Percentiles rank a stretch among this genome's conserved stretches.
Conservation (phyloP, 2,113 vertebrate species). For the Arizona elegans region DNA sequence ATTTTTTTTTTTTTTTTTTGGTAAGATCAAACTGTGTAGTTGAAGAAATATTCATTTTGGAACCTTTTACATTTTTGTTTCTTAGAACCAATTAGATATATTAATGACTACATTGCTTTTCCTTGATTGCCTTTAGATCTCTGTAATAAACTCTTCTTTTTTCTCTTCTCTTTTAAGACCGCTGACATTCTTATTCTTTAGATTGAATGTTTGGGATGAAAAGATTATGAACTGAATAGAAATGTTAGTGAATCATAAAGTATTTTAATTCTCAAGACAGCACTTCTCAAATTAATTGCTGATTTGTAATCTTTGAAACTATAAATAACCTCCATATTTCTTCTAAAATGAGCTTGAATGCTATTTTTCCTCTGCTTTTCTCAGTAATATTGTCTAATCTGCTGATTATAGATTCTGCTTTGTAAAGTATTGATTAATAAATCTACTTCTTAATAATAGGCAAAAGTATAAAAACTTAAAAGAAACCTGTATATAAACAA, state of each 20-base stretch:
- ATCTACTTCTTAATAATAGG: slow-evolving; percentile 25
- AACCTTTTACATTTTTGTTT: slow-evolving; percentile 30
- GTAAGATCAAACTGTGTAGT: neutral
- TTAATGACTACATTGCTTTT: slow-evolving; percentile 1
- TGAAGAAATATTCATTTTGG: slow-evolving; percentile 13
- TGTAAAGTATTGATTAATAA: neutral
- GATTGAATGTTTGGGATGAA: slow-evolving; percentile 23
- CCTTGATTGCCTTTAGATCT: slow-evolving; percentile 45
- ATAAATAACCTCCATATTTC: slow-evolving; percentile 2
- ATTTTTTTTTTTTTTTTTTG: too few relatives aligned
- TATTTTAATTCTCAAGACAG: neutral
- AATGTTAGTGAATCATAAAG: slow-evolving; percentile 6
- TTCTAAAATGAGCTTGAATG: neutral
- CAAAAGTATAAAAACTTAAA: neutral
- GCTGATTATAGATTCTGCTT: neutral
- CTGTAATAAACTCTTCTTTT: slow-evolving; percentile 35
- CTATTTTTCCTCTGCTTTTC: slow-evolving; percentile 30
- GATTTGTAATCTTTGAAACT: slow-evolving; percentile 14
- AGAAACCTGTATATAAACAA: neutral
- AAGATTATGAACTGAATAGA: slow-evolving; percentile 16
- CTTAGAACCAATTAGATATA: slow-evolving; percentile 51
- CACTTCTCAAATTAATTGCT: slow-evolving; percentile 8
- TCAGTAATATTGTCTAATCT: neutral
- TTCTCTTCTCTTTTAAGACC: slow-evolving; percentile 9
- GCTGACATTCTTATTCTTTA: slow-evolving; percentile 42